Base-by-base conservation (phyloP, 2,888 invertebrate genomes). In the Silvanus unidentatus region DNA sequence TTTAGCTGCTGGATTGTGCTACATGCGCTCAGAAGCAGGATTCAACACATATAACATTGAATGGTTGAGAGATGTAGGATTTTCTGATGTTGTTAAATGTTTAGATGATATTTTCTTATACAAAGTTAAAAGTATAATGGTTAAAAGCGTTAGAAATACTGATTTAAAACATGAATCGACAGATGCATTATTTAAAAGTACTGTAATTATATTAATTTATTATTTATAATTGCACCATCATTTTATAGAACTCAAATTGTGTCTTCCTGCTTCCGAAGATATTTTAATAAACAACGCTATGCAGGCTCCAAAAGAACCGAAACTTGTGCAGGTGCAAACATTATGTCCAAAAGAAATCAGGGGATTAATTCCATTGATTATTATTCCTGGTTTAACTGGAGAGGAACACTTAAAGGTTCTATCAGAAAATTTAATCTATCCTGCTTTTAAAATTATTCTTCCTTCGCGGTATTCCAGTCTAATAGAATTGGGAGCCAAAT, bases 331-430 rank as follows among this genome's bases (percentile, higher is more conserved):
- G 49, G 47, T 72, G 1, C 54, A 64, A 16, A 69, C 72, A 1
- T 58, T 63, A 13, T 69, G 70, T 37, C 68, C 71, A 2, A 53
- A 61, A 10, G 64, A 62, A 45, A 65, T 68, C 12, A 50, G 69
- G 36, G 71, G 73, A 43, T 43, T 69, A 10, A 65, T 66, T 2
- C 73, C 73, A 0, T 49, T 73, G 1, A 72, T 74, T 47, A 54
- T 73, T 2, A 60, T 73, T 34, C 71, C 73, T 4, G 72, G 73
- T 6, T 49, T 73, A 14, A 63, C 62, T 10, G 63, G 63, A 2
- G 45, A 54, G 10, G 53, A 59, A 2, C 54, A 53, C 43, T 52
- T 66, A 2, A 55, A 58, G 42, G 59, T 63, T 14, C 62, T 69
- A 35, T 61, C 66, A 1, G 55, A 53, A 29, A 55, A 65, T 30